Evolutionary conservation across 2,113 vertebrate genomes (phyloP).

Genomic region (Procavia capensis): DNA sequence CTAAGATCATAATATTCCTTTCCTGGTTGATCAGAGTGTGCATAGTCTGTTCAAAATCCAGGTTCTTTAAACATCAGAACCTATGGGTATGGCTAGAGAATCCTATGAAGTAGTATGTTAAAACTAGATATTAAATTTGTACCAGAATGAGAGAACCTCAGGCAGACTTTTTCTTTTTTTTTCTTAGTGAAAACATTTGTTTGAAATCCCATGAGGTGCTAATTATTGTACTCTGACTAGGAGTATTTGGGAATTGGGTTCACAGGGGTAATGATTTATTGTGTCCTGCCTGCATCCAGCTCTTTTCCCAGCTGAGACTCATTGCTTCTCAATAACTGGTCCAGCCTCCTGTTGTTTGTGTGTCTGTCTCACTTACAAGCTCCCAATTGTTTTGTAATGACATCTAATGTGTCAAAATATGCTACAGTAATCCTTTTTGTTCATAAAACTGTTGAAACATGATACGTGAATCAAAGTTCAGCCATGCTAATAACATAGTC

Average conservation of each 20-base stretch:
- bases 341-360: slow-evolving; percentile 76
- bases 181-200: slow-evolving; percentile 79
- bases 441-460: slow-evolving; percentile 82
- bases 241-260: slow-evolving; percentile 82
- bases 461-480: slow-evolving; percentile 73
- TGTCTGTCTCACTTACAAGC: slow-evolving; percentile 84
- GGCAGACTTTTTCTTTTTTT: slow-evolving; percentile 63
- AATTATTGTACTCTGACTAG: slow-evolving; percentile 83
- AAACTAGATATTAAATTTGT: slow-evolving; percentile 49
- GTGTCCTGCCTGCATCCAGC: slow-evolving; percentile 79
- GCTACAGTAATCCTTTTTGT: slow-evolving; percentile 84
- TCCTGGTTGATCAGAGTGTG: neutral
- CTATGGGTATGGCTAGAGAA: neutral
- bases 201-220: slow-evolving; percentile 82
- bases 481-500: slow-evolving; percentile 66
- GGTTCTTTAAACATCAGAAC: neutral
- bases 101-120: neutral
- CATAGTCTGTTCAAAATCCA: neutral
- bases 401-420: slow-evolving; percentile 86
- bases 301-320: slow-evolving; percentile 84
- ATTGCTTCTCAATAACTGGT: slow-evolving; percentile 80
- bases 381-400: slow-evolving; percentile 86
- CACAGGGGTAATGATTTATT: slow-evolving; percentile 85
- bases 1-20: neutral
- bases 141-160: slow-evolving; percentile 72